These are phyloP conservation scores for Ectemnius cavifrons DNA, from an alignment of 2,888 invertebrate genomes.

Conservation along the genomic window DNA sequence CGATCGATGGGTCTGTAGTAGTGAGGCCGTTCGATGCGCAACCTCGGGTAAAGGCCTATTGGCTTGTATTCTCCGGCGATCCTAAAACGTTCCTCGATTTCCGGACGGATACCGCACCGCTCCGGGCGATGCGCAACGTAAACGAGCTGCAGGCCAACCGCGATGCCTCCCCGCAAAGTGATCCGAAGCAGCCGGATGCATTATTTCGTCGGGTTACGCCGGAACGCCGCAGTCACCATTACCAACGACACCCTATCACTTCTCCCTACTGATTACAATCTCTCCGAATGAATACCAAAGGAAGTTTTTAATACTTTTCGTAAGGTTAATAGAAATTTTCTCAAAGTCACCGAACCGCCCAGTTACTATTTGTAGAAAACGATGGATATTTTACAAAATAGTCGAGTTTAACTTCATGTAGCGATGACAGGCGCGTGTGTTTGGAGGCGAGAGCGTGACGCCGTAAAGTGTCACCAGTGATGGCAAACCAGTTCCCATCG, in stretches of 20 bases:
- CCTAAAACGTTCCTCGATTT: slow-evolving; percentile 57
- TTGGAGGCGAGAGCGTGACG: no score
- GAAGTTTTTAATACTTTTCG: not conserved
- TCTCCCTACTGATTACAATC: not conserved
- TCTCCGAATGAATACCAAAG: not conserved
- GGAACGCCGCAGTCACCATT: slow-evolving; percentile 15
- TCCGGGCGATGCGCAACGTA: slow-evolving; percentile 62
- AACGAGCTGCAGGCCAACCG: slow-evolving; percentile 51
- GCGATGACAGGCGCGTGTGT: not conserved
- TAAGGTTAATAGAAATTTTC: no score
- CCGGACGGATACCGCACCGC: slow-evolving; percentile 61
- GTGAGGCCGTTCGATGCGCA: slow-evolving; percentile 32
- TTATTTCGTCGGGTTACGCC: slow-evolving; percentile 39
- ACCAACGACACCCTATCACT: no score
- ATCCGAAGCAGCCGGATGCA: slow-evolving; percentile 43
- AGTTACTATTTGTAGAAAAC: no score
- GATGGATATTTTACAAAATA: not conserved
- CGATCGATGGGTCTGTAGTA: no score
- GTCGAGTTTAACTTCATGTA: not conserved
- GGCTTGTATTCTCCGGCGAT: slow-evolving; percentile 52
- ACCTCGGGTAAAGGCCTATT: slow-evolving; percentile 51
- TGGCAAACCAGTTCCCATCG: no score
- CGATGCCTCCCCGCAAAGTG: slow-evolving; percentile 41
- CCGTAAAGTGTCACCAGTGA: no score
- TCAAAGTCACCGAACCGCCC: no score